Percentiles rank a stretch among this genome's conserved stretches.
These are phyloP conservation scores for Zaprionus vittiger DNA, from an alignment of 1,140 invertebrate species.

Conservation along the genomic window DNA sequence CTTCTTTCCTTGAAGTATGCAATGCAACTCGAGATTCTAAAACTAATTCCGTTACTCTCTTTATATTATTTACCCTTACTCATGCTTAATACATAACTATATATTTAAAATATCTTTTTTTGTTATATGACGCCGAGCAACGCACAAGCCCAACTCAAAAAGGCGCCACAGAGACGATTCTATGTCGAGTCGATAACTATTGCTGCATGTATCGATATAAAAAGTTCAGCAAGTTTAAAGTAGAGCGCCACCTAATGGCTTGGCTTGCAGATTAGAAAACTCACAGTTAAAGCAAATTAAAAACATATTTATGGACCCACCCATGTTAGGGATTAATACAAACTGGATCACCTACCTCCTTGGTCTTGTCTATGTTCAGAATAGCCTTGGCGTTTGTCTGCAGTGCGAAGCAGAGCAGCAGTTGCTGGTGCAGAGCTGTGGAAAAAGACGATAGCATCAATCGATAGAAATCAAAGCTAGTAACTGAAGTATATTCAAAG, in stretches of 20 bases:
- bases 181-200: neutral
- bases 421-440: constrained; percentile 81
- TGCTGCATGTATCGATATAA: neutral
- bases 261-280: too few species aligned
- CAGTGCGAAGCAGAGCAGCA: constrained; percentile 85
- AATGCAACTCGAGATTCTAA: too few species aligned
- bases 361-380: constrained; percentile 85
- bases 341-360: constrained; percentile 64
- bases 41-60: too few species aligned
- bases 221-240: too few species aligned
- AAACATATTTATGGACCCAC: too few species aligned
- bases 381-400: constrained; percentile 87
- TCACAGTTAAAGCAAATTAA: too few species aligned
- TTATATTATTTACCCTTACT: too few species aligned
- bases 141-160: neutral
- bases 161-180: neutral
- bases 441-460: constrained; percentile 8
- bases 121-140: neutral
- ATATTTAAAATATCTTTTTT: neutral
- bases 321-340: neutral
- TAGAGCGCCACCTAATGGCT: too few species aligned
- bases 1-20: neutral
- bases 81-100: too few species aligned
- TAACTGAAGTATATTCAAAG: neutral
- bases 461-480: neutral